phyloP scores from a whole-genome alignment of 2,113 vertebrate genomes.

The Leucoraja erinaceus region DNA sequence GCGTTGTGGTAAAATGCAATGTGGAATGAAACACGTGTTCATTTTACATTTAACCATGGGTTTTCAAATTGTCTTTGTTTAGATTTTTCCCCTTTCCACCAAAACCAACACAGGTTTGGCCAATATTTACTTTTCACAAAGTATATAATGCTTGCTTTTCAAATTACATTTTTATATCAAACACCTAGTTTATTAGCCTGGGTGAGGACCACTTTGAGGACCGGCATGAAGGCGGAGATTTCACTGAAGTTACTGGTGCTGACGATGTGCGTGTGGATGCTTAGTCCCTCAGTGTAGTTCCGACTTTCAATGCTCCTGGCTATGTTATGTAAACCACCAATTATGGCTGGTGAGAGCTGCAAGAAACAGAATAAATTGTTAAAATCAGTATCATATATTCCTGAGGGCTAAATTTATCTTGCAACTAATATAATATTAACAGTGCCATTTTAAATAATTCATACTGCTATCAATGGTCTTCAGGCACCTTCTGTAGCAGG shows the following conservation, averaged over 20 bases:
- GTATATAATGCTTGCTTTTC: background rate
- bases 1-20: background rate
- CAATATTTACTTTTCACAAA: slow-evolving; percentile 23
- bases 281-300: slow-evolving; percentile 77
- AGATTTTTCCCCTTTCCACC: background rate
- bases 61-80: slow-evolving; percentile 18
- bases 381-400: background rate
- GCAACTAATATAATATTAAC: background rate
- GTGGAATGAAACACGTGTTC: background rate
- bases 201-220: slow-evolving; percentile 91
- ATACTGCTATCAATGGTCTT: background rate
- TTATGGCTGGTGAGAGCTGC: slow-evolving; percentile 85
- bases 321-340: slow-evolving; percentile 82
- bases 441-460: background rate
- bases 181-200: slow-evolving; percentile 90
- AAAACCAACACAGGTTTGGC: slow-evolving; percentile 25
- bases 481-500: background rate
- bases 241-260: slow-evolving; percentile 97
- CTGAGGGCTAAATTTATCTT: background rate
- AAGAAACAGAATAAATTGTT: slow-evolving; percentile 41
- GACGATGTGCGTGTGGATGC: slow-evolving; percentile 91
- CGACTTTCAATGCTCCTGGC: slow-evolving; percentile 75
- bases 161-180: slow-evolving; percentile 42
- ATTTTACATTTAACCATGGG: background rate
- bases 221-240: slow-evolving; percentile 96